Evolutionary conservation across 2,797 vertebrate genomes (phyloP).

Genomic region (Lagocephalus sceleratus): DNA sequence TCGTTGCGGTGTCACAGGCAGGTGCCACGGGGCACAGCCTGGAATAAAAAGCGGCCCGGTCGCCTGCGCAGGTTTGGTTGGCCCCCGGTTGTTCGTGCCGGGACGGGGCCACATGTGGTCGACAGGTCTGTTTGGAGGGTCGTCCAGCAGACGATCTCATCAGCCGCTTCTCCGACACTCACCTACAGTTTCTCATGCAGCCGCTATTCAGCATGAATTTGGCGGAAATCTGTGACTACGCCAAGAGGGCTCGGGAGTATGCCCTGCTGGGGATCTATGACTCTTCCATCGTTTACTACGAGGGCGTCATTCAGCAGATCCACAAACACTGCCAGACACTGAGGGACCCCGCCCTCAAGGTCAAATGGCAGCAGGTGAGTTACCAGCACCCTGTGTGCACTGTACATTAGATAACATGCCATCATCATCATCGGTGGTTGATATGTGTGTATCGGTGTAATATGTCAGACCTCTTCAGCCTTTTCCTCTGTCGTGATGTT

Average conservation of each 20-base stretch:
- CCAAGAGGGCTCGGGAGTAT: slow-evolving; percentile 94
- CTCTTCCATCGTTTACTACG: slow-evolving; percentile 94
- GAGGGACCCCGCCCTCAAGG: slow-evolving; percentile 88
- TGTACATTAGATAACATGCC: background rate
- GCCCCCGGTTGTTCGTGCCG: too few relatives aligned
- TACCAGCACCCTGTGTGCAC: background rate
- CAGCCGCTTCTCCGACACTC: background rate
- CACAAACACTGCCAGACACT: slow-evolving; percentile 88
- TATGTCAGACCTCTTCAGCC: background rate
- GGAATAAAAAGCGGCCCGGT: too few relatives aligned
- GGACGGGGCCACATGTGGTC: too few relatives aligned
- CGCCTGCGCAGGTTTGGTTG: slow-evolving; percentile 4
- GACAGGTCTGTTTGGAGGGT: too few relatives aligned
- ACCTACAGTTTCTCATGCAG: slow-evolving; percentile 19
- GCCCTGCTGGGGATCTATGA: slow-evolving; percentile 97
- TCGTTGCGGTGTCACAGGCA: slow-evolving; percentile 16
- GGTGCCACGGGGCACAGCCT: background rate
- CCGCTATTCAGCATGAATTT: slow-evolving; percentile 85
- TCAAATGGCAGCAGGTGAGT: slow-evolving; percentile 92
- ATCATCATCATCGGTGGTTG: background rate
- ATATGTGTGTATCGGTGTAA: background rate
- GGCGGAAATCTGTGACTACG: slow-evolving; percentile 93
- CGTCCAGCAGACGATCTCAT: too few relatives aligned
- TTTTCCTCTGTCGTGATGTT: background rate
- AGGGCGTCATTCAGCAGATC: slow-evolving; percentile 96